These are phyloP conservation scores for Crocodylus rhombifer DNA, from an alignment of 2,797 vertebrate species.

Conservation along the genomic window DNA sequence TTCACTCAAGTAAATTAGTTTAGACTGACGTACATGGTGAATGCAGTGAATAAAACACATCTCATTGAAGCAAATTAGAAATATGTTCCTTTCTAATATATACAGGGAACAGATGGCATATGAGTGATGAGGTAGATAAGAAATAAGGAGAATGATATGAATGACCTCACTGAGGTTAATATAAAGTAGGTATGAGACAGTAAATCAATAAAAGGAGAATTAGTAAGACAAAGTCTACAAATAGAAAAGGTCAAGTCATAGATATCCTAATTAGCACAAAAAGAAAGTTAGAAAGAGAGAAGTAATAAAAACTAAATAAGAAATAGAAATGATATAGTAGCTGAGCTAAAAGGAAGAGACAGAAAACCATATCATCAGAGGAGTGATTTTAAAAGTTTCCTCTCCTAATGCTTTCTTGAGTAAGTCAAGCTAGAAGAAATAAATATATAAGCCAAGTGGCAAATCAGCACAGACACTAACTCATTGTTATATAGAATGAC, in stretches of 20 bases:
- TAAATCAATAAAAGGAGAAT: background rate
- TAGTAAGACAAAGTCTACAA: background rate
- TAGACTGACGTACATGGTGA: background rate
- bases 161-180: constrained; percentile 18
- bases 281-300: background rate
- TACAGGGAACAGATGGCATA: constrained; percentile 19
- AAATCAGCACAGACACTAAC: constrained; percentile 15
- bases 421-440: constrained; percentile 15
- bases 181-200: background rate
- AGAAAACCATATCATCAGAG: background rate
- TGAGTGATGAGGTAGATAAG: background rate
- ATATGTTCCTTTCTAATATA: background rate
- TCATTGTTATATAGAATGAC: background rate
- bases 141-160: background rate
- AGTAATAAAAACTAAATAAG: background rate
- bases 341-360: background rate
- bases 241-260: background rate
- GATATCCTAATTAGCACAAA: background rate
- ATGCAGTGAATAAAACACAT: constrained; percentile 22
- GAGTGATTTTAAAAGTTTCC: background rate
- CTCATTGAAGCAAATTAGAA: constrained; percentile 9
- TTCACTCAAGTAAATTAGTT: constrained; percentile 20
- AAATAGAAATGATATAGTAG: background rate
- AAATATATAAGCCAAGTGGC: background rate
- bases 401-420: background rate